Evolutionary conservation across 2,888 invertebrate species (phyloP).

Genomic region (Resseliella maxima): DNA sequence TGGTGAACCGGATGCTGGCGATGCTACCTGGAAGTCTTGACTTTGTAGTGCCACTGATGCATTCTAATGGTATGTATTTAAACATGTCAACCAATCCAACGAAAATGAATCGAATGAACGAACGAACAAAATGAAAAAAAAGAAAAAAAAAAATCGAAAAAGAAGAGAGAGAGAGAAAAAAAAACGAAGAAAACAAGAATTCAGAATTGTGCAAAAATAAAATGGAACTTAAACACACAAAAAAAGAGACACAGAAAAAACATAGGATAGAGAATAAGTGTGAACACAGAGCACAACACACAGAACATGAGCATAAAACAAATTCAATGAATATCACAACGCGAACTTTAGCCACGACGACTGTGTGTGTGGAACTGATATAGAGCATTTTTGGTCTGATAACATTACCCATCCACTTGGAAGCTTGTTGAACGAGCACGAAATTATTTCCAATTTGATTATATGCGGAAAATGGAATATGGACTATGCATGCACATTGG

Average conservation of each 20-base stretch:
- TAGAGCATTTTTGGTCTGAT: neutral
- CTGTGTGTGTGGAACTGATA: neutral
- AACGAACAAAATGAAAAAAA: neutral
- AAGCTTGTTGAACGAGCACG: neutral
- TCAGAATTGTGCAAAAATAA: neutral
- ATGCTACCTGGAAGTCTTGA: slow-evolving; percentile 76
- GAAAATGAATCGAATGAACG: slow-evolving; percentile 14
- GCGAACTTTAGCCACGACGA: neutral
- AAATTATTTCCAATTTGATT: slow-evolving; percentile 16
- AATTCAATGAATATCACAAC: neutral
- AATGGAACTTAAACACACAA: too few relatives aligned
- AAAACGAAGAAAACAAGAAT: neutral
- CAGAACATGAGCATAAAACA: neutral
- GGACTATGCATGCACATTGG: neutral
- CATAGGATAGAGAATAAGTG: neutral
- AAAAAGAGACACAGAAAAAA: too few relatives aligned
- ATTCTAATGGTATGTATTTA: slow-evolving; percentile 69
- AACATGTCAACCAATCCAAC: slow-evolving; percentile 1
- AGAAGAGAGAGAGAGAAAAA: neutral
- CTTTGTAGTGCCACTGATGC: slow-evolving; percentile 88
- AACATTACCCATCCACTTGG: slow-evolving; percentile 34
- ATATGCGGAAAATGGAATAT: slow-evolving; percentile 2
- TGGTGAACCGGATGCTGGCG: slow-evolving; percentile 74
- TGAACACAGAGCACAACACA: neutral
- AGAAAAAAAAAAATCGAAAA: neutral